Evolutionary conservation across 92 coral and sea anemone species (phyloP).

Genomic region (Zoanthus gigantus): DNA sequence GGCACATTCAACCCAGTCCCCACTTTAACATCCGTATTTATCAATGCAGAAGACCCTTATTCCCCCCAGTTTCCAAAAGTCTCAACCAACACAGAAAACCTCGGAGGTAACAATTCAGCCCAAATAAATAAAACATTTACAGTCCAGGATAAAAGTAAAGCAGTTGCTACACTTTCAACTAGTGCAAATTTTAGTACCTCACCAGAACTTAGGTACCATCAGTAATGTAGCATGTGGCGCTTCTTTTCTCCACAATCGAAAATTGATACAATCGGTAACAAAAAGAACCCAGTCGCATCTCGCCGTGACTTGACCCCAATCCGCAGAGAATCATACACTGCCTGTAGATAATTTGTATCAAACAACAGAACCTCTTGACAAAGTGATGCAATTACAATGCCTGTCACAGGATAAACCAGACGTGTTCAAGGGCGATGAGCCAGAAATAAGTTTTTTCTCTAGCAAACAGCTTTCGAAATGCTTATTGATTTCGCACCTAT

Average conservation of each 20-base stretch:
- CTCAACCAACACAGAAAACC: background rate
- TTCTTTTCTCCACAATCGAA: too few species aligned
- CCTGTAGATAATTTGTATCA: constrained; percentile 26
- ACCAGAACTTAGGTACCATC: too few species aligned
- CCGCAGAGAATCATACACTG: too few species aligned
- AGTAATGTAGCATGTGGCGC: too few species aligned
- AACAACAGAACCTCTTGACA: constrained; percentile 52
- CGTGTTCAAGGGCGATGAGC: constrained; percentile 50
- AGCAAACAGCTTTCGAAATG: constrained; percentile 60
- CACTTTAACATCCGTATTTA: background rate
- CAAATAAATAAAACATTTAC: background rate
- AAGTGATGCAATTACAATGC: constrained; percentile 60
- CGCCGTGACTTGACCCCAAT: too few species aligned
- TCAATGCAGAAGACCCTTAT: background rate
- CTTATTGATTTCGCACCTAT: constrained; percentile 60
- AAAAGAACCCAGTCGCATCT: too few species aligned
- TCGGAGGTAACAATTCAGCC: background rate
- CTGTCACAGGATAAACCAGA: constrained; percentile 64
- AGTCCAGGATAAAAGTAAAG: too few species aligned
- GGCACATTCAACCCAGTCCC: background rate
- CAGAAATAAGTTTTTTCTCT: constrained; percentile 61
- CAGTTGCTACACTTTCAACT: too few species aligned
- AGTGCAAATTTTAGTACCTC: too few species aligned
- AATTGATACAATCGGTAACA: too few species aligned
- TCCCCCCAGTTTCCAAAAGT: background rate